Conservation (phyloP, 2,888 invertebrate species). For the Ceriagrion tenellum region DNA sequence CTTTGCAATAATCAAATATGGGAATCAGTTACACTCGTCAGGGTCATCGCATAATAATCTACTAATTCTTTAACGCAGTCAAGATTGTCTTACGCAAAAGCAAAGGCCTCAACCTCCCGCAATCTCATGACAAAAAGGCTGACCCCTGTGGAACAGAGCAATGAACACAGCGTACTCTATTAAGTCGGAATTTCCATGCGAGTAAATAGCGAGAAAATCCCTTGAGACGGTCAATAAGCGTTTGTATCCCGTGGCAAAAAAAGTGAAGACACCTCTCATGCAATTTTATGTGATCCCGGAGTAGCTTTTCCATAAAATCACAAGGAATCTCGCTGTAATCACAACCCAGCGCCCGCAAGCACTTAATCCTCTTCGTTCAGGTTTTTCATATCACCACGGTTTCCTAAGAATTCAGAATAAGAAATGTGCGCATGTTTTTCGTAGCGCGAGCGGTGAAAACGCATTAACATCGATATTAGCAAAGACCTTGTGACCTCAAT, state of each 20-base stretch:
- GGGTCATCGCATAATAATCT: too few species aligned
- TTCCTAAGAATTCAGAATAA: not conserved
- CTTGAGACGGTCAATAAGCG: not conserved
- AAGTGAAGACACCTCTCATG: not conserved
- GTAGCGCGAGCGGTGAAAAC: not conserved
- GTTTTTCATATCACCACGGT: not conserved
- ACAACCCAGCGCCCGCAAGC: not conserved
- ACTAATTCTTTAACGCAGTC: too few species aligned
- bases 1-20: too few species aligned
- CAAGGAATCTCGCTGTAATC: not conserved
- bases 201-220: not conserved
- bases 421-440: not conserved
- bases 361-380: not conserved
- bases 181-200: not conserved
- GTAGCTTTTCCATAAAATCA: not conserved
- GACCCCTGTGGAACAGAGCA: not conserved
- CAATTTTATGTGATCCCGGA: too few species aligned
- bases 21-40: too few species aligned
- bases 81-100: too few species aligned
- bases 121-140: too few species aligned
- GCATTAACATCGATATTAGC: not conserved
- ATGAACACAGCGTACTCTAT: not conserved
- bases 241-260: too few species aligned
- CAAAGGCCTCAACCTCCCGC: too few species aligned
- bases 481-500: not conserved